These are phyloP conservation scores for Eudorcas thomsonii DNA, from an alignment of 2,113 vertebrate species.

Conservation along the genomic window DNA sequence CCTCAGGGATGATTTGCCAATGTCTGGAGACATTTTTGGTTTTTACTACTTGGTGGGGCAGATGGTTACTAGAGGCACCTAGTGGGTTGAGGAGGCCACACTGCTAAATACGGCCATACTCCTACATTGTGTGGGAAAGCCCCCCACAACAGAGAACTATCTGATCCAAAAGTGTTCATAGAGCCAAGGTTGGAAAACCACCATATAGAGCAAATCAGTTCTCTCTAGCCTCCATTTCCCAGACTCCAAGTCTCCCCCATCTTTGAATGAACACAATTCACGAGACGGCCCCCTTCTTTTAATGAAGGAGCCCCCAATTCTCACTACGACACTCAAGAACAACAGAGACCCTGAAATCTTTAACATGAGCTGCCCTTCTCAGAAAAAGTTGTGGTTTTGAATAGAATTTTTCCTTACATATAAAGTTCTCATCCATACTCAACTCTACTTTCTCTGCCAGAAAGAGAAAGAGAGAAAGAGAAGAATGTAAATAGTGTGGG, in stretches of 20 bases:
- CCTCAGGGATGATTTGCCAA: neutral
- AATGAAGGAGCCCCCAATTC: neutral
- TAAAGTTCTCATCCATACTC: conserved; percentile 57
- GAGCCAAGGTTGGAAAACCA: neutral
- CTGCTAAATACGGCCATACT: neutral
- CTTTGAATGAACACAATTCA: neutral
- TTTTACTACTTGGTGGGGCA: neutral
- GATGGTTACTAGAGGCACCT: neutral
- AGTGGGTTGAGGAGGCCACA: neutral
- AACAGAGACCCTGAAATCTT: neutral
- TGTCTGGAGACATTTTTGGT: neutral
- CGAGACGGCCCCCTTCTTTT: neutral
- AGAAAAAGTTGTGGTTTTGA: conserved; percentile 45
- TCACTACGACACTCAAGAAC: neutral
- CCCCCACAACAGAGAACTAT: neutral
- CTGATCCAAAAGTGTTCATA: neutral
- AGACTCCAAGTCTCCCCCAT: neutral
- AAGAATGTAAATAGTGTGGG: conserved; percentile 73
- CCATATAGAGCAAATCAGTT: neutral
- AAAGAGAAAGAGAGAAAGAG: conserved; percentile 56
- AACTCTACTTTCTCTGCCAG: conserved; percentile 60
- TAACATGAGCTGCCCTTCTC: neutral
- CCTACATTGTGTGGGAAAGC: neutral
- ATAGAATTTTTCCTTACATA: conserved; percentile 44
- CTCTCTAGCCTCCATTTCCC: neutral